Percentiles rank a stretch among this genome's conserved stretches.
Evolutionary conservation across 1,140 invertebrate species (phyloP).

Genomic region (Tachypleus tridentatus): DNA sequence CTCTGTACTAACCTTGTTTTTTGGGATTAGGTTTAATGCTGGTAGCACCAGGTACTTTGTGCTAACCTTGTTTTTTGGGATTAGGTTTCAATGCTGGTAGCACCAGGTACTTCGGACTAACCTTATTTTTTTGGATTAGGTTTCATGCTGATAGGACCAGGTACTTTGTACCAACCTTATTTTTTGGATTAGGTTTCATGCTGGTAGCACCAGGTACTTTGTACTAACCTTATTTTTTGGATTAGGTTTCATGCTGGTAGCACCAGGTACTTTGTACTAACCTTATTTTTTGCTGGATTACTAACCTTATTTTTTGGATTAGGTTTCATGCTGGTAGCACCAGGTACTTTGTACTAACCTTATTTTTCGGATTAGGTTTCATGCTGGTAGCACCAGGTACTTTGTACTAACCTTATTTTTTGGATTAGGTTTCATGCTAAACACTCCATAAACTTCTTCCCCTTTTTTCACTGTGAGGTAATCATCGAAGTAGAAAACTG

Average conservation of each 20-base stretch:
- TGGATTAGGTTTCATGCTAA: slow-evolving; percentile 88
- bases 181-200: slow-evolving; percentile 89
- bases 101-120: slow-evolving; percentile 62
- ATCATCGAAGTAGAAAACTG: slow-evolving; percentile 96
- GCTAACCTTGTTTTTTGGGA: slow-evolving; percentile 57
- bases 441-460: slow-evolving; percentile 82
- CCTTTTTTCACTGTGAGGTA: slow-evolving; percentile 58
- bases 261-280: slow-evolving; percentile 79
- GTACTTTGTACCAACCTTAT: slow-evolving; percentile 64
- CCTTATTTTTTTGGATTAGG: slow-evolving; percentile 90
- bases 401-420: slow-evolving; percentile 66
- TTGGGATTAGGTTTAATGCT: slow-evolving; percentile 82
- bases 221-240: slow-evolving; percentile 66
- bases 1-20: slow-evolving; percentile 64
- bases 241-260: slow-evolving; percentile 89
- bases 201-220: slow-evolving; percentile 79
- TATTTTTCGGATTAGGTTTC: slow-evolving; percentile 88
- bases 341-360: slow-evolving; percentile 57
- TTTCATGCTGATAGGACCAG: slow-evolving; percentile 79
- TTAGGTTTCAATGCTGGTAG: slow-evolving; percentile 93
- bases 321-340: slow-evolving; percentile 83
- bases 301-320: slow-evolving; percentile 79
- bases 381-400: slow-evolving; percentile 82
- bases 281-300: slow-evolving; percentile 67
- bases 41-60: slow-evolving; percentile 77